Conservation (phyloP, 2,113 vertebrate species). For the Salvelinus fontinalis region DNA sequence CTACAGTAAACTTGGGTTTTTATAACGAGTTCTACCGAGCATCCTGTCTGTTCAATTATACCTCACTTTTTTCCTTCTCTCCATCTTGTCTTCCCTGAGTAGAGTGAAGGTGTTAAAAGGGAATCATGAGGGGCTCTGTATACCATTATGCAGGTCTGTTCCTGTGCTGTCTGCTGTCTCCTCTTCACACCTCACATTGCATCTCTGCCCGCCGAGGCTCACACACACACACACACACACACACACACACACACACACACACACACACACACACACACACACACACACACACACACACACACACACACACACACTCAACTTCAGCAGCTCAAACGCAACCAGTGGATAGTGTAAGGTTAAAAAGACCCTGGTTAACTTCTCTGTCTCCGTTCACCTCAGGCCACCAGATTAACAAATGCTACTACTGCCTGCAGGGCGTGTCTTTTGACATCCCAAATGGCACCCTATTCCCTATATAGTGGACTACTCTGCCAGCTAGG, state of each 20-base stretch:
- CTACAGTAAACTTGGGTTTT: constrained; percentile 42
- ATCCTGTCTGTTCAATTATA: constrained; percentile 86
- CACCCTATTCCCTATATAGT: too few species aligned
- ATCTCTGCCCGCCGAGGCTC: constrained; percentile 55
- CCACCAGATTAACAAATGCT: constrained; percentile 12
- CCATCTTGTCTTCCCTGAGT: constrained; percentile 73
- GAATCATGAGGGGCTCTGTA: constrained; percentile 75
- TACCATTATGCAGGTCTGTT: constrained; percentile 94
- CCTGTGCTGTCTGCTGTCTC: constrained; percentile 86
- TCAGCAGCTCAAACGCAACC: constrained; percentile 40
- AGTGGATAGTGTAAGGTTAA: constrained; percentile 64
- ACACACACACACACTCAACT: constrained; percentile 33
- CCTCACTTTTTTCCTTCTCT: constrained; percentile 67
- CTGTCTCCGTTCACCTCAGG: constrained; percentile 25
- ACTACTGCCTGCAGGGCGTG: not conserved
- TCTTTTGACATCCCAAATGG: too few species aligned
- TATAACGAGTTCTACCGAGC: constrained; percentile 58
- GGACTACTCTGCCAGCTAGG: too few species aligned
- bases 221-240: too few species aligned
- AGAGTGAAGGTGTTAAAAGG: constrained; percentile 88
- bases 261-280: constrained; percentile 11
- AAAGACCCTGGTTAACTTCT: constrained; percentile 40
- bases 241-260: constrained; percentile 10
- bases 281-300: constrained; percentile 14
- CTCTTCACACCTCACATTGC: constrained; percentile 98